These are phyloP conservation scores for Balaenoptera acutorostrata DNA, from an alignment of 2,113 vertebrate species.

Conservation along the genomic window DNA sequence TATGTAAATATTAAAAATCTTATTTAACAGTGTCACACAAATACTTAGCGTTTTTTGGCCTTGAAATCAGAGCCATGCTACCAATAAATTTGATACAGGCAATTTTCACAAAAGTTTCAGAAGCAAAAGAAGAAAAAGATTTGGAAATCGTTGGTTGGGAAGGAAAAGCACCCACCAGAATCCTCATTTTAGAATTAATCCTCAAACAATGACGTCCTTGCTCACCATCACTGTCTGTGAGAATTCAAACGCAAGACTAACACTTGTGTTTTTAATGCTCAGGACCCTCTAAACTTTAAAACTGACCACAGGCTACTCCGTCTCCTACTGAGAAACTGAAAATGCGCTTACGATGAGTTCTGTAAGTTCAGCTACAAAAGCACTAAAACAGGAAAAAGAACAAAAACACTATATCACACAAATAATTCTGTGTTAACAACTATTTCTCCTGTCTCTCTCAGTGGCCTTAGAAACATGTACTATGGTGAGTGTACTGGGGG, in stretches of 20 bases:
- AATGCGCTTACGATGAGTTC: background rate
- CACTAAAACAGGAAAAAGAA: background rate
- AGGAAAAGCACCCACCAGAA: conserved; percentile 21
- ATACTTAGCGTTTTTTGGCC: conserved; percentile 59
- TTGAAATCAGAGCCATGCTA: conserved; percentile 42
- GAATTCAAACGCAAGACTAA: background rate
- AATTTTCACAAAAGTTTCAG: conserved; percentile 30
- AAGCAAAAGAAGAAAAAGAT: background rate
- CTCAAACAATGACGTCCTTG: conserved; percentile 35
- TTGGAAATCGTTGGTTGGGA: background rate
- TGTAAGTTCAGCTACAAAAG: background rate
- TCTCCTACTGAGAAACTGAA: background rate
- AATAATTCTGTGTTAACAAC: background rate
- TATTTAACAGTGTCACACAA: conserved; percentile 34
- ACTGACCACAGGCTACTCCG: background rate
- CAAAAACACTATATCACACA: background rate
- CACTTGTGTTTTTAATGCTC: background rate
- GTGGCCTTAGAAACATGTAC: background rate
- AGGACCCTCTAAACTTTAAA: conserved; percentile 36
- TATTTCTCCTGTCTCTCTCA: background rate
- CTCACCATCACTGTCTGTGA: background rate
- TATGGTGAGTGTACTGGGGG: background rate
- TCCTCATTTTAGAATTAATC: background rate
- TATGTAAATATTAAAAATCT: conserved; percentile 24
- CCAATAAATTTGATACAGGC: conserved; percentile 15